phyloP scores from a whole-genome alignment of 2,797 vertebrate genomes.

The Decapterus maruadsi region DNA sequence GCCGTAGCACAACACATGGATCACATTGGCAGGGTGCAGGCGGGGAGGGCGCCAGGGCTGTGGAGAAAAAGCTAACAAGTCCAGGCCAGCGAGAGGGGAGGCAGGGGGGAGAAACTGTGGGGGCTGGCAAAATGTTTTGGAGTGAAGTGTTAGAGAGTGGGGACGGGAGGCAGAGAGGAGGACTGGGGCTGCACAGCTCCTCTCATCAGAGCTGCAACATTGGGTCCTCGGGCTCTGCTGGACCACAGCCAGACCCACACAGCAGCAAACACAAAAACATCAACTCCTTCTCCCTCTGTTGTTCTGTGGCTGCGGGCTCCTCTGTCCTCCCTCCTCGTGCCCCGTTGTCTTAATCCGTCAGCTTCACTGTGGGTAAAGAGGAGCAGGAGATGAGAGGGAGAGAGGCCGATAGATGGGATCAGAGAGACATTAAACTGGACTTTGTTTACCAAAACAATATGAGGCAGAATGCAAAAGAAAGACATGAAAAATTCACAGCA shows the following conservation, averaged over 20 bases:
- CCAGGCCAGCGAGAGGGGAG: conserved; percentile 20
- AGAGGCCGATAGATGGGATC: not conserved
- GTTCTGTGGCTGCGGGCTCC: conserved; percentile 14
- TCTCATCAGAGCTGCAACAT: conserved; percentile 72
- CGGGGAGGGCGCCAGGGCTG: conserved; percentile 27
- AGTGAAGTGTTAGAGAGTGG: conserved; percentile 15
- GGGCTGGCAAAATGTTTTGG: conserved; percentile 25
- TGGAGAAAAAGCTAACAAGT: conserved; percentile 49
- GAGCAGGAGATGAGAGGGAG: not conserved
- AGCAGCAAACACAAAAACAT: conserved; percentile 50
- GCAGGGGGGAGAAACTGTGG: conserved; percentile 26
- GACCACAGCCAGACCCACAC: conserved; percentile 64
- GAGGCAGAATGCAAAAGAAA: conserved; percentile 1
- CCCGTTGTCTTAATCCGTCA: conserved; percentile 26
- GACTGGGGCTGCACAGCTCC: conserved; percentile 44
- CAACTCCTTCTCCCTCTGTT: conserved; percentile 11
- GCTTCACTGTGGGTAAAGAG: not conserved
- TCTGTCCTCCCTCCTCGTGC: conserved; percentile 23
- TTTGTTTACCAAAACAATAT: not conserved
- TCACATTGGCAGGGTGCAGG: conserved; percentile 70
- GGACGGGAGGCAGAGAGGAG: conserved; percentile 3
- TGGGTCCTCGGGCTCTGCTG: conserved; percentile 62
- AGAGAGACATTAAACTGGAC: conserved; percentile 1
- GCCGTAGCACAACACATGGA: conserved; percentile 72
- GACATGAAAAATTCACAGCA: conserved; percentile 8